Evolutionary conservation across 2,113 vertebrate species (phyloP), one percentile per base, ranked within the genome.

Genomic region (Lepisosteus oculatus): DNA sequence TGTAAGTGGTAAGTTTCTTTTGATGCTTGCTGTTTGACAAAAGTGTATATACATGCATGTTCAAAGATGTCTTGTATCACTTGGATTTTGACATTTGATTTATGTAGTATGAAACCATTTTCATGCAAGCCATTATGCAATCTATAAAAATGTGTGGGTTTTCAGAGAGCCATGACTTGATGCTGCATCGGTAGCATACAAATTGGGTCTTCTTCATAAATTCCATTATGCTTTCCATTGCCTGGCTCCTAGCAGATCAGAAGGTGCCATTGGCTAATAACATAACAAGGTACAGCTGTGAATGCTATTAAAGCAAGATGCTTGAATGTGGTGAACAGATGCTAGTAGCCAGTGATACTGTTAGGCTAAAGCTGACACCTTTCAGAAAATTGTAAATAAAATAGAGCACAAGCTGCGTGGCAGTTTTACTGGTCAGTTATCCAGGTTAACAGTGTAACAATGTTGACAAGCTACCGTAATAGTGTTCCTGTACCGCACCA

Each of bases 151-250:
- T 75, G 43, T 84, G 86, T 85, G 87, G 83, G 84, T 87, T 88
- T 85, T 85, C 75, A 79, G 85, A 89, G 84, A 77, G 66, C 44
- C 55, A 80, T 82, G 87, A 81, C 74, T 74, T 78, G 80, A 82
- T 76, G 83, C 84, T 69, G 82, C 86, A 87, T 82, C 76, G 78
- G 79, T 84, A 80, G 89, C 89, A 90, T 89, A 90, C 89, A 83
- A 90, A 89, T 86, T 90, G 87, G 84, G 79, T 87, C 82, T 81
- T 89, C 86, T 87, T 86, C 72, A 80, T 86, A 87, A 89, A 88
- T 87, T 85, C 87, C 86, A 89, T 90, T 87, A 88, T 78, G 70
- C 74, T 84, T 79, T 78, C 87, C 87, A 87, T 79, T 65, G 77
- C 83, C 17, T 17, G 13, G 17, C 29, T 42, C 42, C 9, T 13